Evolutionary conservation across 2,797 vertebrate genomes (phyloP), one percentile per base, ranked within the genome.

Genomic region (Glyptemys insculpta): DNA sequence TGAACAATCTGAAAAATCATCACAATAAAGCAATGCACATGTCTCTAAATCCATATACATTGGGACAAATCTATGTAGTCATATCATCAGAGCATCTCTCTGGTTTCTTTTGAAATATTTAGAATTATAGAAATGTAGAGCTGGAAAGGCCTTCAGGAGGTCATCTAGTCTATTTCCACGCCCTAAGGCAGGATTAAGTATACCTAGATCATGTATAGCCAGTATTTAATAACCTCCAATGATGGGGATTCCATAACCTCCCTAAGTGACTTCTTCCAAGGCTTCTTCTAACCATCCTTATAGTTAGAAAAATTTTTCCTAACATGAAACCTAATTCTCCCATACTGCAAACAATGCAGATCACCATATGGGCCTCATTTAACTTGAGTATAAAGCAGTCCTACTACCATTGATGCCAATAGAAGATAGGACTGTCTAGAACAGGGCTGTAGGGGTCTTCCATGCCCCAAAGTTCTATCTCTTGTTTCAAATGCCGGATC

Each of bases 331-430:
- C 34, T 68, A 68, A 68, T 21, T 68, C 8, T 68, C 18, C 16
- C 34, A 68, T n/a, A 8, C 34, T 68, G 18, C 62, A 19, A 68
- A 68, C 34, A 9, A 68, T 19, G 16, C 16, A 68, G 62, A n/a
- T 88, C 94, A 72, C 94, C 62, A 96, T 94, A 94, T 74, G 83
- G 88, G 85, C 19, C 76, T 76, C 85, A 91, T 96, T 94, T 81
- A 92, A 93, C 44, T 25, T 25, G 72, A 1, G 31, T 34, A 86
- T 29, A 95, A 96, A 95, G 83, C 37, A 88, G 44, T 34, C 34
- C 68, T 10, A 50, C 29, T 84, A 12, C 57, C 83, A 85, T 91
- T 94, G 86, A 91, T 82, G 76, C 81, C 87, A 95, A 53, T 68
- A 84, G 91, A 92, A 93, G 41, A 21, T 81, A 16, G 5, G 16